These are phyloP conservation scores for Tamias sibiricus DNA, from an alignment of 2,113 vertebrate genomes.

Conservation along the genomic window DNA sequence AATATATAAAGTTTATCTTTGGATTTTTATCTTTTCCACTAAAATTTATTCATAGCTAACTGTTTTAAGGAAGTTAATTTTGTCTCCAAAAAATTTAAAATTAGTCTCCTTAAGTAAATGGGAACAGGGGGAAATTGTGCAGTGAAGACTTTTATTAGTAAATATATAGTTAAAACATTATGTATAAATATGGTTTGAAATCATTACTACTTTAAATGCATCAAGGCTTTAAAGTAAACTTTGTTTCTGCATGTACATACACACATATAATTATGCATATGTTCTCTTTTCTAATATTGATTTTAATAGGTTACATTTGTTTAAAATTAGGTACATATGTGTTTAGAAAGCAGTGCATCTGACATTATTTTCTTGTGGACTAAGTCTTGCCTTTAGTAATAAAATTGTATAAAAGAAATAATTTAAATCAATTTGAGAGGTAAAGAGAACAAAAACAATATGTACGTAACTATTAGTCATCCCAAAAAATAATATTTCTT, in stretches of 20 bases:
- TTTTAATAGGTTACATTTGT: slow-evolving; percentile 43
- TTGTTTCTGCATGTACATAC: background rate
- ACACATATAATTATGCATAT: background rate
- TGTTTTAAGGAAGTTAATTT: slow-evolving; percentile 39
- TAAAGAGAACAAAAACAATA: background rate
- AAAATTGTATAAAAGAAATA: slow-evolving; percentile 25
- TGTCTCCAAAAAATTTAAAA: background rate
- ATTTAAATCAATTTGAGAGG: background rate
- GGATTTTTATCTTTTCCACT: slow-evolving; percentile 15
- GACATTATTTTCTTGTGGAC: slow-evolving; percentile 28
- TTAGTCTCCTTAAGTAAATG: background rate
- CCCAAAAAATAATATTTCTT: too few species aligned
- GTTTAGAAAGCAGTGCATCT: background rate
- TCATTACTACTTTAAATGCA: slow-evolving; percentile 42
- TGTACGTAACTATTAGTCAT: slow-evolving; percentile 37
- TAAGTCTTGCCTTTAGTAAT: slow-evolving; percentile 20
- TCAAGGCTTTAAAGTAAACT: background rate
- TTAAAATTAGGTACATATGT: slow-evolving; percentile 14
- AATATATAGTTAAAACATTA: slow-evolving; percentile 7
- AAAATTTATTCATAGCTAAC: slow-evolving; percentile 3
- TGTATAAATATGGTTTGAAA: background rate
- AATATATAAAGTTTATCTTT: slow-evolving; percentile 15
- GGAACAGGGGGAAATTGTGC: background rate
- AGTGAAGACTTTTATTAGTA: slow-evolving; percentile 4
- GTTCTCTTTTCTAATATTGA: background rate